Evolutionary conservation across 2,797 vertebrate species (phyloP), one percentile per base, ranked within the genome.

Genomic region (Alosa sapidissima): DNA sequence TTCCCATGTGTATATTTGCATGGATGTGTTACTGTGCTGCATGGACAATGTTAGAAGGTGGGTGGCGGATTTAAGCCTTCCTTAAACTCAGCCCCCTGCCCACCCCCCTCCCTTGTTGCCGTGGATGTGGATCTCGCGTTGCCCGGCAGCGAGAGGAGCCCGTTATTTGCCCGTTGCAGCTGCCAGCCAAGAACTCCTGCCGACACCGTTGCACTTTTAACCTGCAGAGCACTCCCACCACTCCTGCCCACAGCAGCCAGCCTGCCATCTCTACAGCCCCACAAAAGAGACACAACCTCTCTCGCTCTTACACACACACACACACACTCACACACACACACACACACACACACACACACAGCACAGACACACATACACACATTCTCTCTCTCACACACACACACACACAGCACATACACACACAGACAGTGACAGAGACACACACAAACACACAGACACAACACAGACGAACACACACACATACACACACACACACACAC

Each of bases 51-150:
- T 3, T 14, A 75, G 68, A 75, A 7, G 36, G 84, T 86, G 88
- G 89, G 92, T 90, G 92, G 45, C 87, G 91, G 91, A 93, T 78
- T 47, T 47, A 78, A 41, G 72, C 16, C 72, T 47, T 28, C 72
- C 16, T 28, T 21, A 16, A 47, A 47, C 36, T 14, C 60, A 65
- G 41, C 75, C 14, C 16, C 62, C 19, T 78, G 16, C 10, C 49
- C n/a, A 14, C 14, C 62, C 90, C 86, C 87, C 86, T 86, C 89
- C 86, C 89, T 91, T 89, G 92, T 94, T 92, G 92, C 90, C 84
- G 87, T 93, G 91, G 92, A 88, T 60, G 90, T 87, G 90, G 93
- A 94, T 91, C 92, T 87, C 87, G 89, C 88, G 92, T 86, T 81
- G 87, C 84, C 82, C 60, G 68, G 84, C 55, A 84, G 81, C 55